A percentile compares a stretch with the other conserved stretches of the same genome.
Conservation (phyloP, 1,140 invertebrate genomes). For the Brachionus asplanchnoidis region DNA sequence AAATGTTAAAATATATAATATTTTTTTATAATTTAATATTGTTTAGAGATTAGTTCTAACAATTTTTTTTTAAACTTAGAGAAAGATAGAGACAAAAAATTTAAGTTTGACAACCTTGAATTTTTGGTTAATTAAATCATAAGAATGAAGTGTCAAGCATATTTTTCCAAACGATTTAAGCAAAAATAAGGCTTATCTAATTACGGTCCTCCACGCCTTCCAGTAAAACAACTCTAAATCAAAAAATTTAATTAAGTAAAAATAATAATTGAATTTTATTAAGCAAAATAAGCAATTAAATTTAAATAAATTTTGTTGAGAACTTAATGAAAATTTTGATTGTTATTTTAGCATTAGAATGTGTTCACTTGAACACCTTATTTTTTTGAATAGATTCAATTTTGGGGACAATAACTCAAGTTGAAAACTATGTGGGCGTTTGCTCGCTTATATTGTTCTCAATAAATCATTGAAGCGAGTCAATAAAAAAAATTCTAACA, state of each 20-base stretch:
- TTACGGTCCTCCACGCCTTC: neutral
- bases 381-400: neutral
- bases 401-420: neutral
- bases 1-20: no score
- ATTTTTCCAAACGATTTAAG: neutral
- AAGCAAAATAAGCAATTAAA: slow-evolving; percentile 30
- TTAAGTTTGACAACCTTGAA: neutral
- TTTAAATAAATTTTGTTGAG: slow-evolving; percentile 16
- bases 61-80: neutral
- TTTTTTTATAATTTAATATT: no score
- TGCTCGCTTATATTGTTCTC: slow-evolving; percentile 1
- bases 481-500: slow-evolving; percentile 23
- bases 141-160: neutral
- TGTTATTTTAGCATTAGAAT: neutral
- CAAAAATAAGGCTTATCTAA: neutral
- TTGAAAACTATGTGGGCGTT: slow-evolving; percentile 4
- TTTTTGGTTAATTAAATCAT: neutral
- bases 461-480: slow-evolving; percentile 34
- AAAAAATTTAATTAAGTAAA: slow-evolving; percentile 34
- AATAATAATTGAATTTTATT: slow-evolving; percentile 9
- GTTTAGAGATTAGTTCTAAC: no score
- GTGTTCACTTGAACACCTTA: slow-evolving; percentile 33
- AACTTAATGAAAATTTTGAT: slow-evolving; percentile 9
- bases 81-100: neutral
- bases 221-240: neutral